These are phyloP conservation scores for Gnathonemus longibarbis DNA, from an alignment of 2,113 vertebrate genomes.

Conservation along the genomic window DNA sequence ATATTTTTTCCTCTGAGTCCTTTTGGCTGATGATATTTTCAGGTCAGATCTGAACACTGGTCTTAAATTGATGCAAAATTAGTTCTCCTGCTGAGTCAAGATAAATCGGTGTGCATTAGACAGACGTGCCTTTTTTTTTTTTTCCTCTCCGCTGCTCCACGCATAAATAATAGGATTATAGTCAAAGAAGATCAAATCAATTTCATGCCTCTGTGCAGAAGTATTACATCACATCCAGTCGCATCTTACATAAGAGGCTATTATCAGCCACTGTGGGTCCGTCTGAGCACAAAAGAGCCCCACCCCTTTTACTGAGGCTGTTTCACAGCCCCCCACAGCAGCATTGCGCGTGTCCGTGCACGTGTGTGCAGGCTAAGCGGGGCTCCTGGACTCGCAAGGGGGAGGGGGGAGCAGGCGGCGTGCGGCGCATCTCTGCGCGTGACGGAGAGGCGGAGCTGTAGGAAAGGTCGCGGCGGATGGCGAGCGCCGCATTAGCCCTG, in stretches of 20 bases:
- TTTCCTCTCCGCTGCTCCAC: background rate
- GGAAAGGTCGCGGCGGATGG: background rate
- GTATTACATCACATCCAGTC: background rate
- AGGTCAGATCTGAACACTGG: background rate
- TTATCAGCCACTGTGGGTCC: background rate
- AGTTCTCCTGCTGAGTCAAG: background rate
- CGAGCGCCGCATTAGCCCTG: conserved; percentile 9
- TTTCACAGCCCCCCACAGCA: background rate
- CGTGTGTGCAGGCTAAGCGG: conserved; percentile 1
- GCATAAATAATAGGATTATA: background rate
- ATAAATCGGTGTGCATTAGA: background rate
- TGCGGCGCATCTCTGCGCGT: background rate
- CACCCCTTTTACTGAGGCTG: background rate
- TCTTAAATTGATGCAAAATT: background rate
- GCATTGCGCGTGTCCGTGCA: conserved; percentile 10
- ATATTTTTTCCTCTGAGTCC: background rate
- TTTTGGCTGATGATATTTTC: background rate
- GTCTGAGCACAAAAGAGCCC: background rate
- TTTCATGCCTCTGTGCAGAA: background rate
- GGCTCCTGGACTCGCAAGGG: background rate
- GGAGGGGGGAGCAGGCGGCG: background rate
- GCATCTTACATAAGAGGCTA: background rate
- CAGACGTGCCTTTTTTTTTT: background rate
- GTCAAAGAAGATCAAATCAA: background rate
- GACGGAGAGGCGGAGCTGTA: conserved; percentile 6